phyloP scores from a whole-genome alignment of 2,888 invertebrate species.

The Drosophila paracracens region DNA sequence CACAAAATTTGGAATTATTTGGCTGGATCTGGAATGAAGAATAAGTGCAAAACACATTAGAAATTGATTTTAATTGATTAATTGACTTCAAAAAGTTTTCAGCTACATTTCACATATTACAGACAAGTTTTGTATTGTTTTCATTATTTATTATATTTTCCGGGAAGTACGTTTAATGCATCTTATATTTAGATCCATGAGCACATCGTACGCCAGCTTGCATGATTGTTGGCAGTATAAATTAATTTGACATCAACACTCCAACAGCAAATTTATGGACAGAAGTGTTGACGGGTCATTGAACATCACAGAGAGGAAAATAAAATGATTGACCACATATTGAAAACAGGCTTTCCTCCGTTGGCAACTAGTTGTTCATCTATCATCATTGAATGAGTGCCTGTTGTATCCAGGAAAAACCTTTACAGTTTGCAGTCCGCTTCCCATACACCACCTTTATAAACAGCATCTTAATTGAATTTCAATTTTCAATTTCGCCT shows the following conservation, averaged over 20 bases:
- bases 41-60: neutral
- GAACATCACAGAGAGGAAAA: constrained; percentile 27
- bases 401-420: constrained; percentile 38
- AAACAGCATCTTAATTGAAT: constrained; percentile 81
- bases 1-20: neutral
- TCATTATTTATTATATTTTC: constrained; percentile 7
- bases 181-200: constrained; percentile 39
- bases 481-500: constrained; percentile 81
- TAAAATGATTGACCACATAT: constrained; percentile 22
- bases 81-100: neutral
- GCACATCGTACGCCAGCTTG: constrained; percentile 17
- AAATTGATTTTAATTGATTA: constrained; percentile 1
- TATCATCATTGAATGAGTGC: constrained; percentile 41
- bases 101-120: neutral
- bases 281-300: constrained; percentile 63
- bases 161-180: neutral
- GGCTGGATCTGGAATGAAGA: neutral
- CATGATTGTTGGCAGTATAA: constrained; percentile 62
- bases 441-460: constrained; percentile 44
- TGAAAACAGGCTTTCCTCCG: neutral
- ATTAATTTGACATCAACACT: constrained; percentile 63
- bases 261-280: constrained; percentile 38
- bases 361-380: constrained; percentile 33
- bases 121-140: neutral
- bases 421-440: constrained; percentile 42